phyloP scores from a whole-genome alignment of 2,888 invertebrate species.

The Melangyna quadrimaculata region DNA sequence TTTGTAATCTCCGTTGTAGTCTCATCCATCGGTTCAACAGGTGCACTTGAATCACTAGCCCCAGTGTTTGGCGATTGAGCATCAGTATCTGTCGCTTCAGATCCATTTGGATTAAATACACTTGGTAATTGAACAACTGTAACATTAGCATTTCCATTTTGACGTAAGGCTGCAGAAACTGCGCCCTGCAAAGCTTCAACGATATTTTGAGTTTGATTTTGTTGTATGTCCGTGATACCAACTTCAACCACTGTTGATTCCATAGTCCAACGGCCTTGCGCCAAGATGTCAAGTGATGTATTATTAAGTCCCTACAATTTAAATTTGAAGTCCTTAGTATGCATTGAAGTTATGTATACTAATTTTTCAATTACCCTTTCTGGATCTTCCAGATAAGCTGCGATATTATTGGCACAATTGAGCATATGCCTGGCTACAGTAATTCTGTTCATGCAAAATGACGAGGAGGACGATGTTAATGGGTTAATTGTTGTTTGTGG shows the following conservation, averaged over 20 bases:
- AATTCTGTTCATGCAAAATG: slow-evolving; percentile 81
- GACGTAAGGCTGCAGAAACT: slow-evolving; percentile 79
- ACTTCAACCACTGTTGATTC: slow-evolving; percentile 81
- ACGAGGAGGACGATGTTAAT: slow-evolving; percentile 79
- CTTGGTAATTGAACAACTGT: slow-evolving; percentile 80
- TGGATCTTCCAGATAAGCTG: slow-evolving; percentile 80
- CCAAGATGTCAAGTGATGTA: slow-evolving; percentile 79
- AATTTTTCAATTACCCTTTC: slow-evolving; percentile 74
- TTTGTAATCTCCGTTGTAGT: slow-evolving; percentile 13
- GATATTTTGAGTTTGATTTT: slow-evolving; percentile 78
- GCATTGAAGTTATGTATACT: not conserved
- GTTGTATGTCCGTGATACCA: slow-evolving; percentile 80
- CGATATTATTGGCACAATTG: slow-evolving; percentile 81
- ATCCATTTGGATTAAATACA: slow-evolving; percentile 76
- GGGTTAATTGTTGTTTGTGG: slow-evolving; percentile 77
- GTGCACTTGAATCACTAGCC: slow-evolving; percentile 29
- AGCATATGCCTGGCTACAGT: slow-evolving; percentile 81
- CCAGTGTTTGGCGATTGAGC: slow-evolving; percentile 43
- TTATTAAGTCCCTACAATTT: slow-evolving; percentile 79
- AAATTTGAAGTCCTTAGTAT: not conserved
- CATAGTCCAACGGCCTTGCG: slow-evolving; percentile 81
- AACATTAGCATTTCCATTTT: slow-evolving; percentile 79
- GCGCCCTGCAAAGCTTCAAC: slow-evolving; percentile 81
- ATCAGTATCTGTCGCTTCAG: slow-evolving; percentile 51
- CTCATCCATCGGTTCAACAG: slow-evolving; percentile 60